Percentiles rank a stretch among this genome's conserved stretches.
phyloP scores from a whole-genome alignment of 64 coral and sea anemone species.

The Catalaphyllia jardinei region DNA sequence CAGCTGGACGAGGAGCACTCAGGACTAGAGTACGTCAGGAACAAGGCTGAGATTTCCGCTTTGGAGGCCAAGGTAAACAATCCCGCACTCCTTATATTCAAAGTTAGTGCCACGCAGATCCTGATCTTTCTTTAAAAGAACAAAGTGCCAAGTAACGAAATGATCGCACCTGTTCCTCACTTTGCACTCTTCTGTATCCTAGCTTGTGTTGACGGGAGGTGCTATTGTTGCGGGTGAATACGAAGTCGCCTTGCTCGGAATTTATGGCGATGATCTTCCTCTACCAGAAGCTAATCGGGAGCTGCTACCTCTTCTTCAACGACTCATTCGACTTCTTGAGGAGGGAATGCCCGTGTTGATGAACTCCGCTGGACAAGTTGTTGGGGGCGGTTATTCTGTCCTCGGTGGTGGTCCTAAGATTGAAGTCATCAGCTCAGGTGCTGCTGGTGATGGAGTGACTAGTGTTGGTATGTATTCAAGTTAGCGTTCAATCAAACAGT shows the following conservation, averaged over 20 bases:
- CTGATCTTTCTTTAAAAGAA: too few species aligned
- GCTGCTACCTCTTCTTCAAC: conserved; percentile 89
- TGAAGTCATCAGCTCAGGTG: conserved; percentile 12
- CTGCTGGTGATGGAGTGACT: conserved; percentile 16
- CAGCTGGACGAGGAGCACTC: conserved; percentile 92
- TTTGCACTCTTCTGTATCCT: not conserved
- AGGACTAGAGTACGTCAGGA: conserved; percentile 85
- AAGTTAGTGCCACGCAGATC: too few species aligned
- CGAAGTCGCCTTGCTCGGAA: conserved; percentile 67
- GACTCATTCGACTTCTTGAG: conserved; percentile 85
- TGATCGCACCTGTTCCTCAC: not conserved
- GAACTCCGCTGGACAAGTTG: conserved; percentile 80
- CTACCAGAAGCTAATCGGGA: conserved; percentile 85
- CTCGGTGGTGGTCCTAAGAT: conserved; percentile 53
- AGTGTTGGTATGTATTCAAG: not conserved
- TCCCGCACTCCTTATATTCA: not conserved
- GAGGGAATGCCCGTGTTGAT: conserved; percentile 77
- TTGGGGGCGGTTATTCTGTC: conserved; percentile 60
- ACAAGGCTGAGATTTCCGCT: conserved; percentile 87
- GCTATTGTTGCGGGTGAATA: conserved; percentile 83
- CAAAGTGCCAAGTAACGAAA: too few species aligned
- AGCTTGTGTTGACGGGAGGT: conserved; percentile 84
- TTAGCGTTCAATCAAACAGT: too few species aligned
- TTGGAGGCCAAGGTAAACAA: conserved; percentile 88
- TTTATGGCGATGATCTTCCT: conserved; percentile 94